phyloP scores from a whole-genome alignment of 2,888 invertebrate species.

The Magallana nippona region DNA sequence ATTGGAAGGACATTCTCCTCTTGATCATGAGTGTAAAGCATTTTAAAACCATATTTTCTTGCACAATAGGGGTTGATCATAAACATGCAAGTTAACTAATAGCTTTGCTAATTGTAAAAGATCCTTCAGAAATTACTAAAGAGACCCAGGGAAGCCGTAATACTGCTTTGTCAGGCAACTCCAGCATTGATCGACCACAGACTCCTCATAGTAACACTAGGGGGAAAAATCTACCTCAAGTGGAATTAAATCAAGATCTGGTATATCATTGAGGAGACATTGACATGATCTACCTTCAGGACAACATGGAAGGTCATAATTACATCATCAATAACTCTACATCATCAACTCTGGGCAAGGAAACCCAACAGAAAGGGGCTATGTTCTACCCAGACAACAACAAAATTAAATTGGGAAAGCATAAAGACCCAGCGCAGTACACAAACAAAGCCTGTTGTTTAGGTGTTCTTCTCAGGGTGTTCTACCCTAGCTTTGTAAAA shows the following conservation, averaged over 20 bases:
- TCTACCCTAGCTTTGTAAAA: too few species aligned
- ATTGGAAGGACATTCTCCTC: not conserved
- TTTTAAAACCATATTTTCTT: conserved; percentile 25
- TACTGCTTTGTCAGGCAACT: not conserved
- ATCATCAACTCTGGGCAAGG: not conserved
- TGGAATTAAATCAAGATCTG: not conserved
- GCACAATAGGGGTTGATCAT: conserved; percentile 21
- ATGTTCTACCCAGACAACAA: too few species aligned
- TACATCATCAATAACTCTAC: not conserved
- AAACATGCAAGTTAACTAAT: conserved; percentile 30
- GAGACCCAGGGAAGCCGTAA: not conserved
- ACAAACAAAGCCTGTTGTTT: too few species aligned
- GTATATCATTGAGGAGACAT: not conserved
- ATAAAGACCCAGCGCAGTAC: too few species aligned
- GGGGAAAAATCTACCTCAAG: not conserved
- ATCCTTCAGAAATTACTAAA: conserved; percentile 26
- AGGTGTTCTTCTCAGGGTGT: too few species aligned
- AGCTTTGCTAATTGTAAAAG: conserved; percentile 26
- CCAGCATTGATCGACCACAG: not conserved
- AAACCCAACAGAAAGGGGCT: not conserved
- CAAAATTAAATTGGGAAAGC: too few species aligned
- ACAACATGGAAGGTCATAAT: not conserved
- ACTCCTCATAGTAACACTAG: not conserved
- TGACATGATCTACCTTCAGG: not conserved
- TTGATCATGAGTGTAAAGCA: not conserved